These are phyloP conservation scores for Parapristionchus giblindavisi DNA, from an alignment of 2,888 invertebrate species.

Conservation along the genomic window DNA sequence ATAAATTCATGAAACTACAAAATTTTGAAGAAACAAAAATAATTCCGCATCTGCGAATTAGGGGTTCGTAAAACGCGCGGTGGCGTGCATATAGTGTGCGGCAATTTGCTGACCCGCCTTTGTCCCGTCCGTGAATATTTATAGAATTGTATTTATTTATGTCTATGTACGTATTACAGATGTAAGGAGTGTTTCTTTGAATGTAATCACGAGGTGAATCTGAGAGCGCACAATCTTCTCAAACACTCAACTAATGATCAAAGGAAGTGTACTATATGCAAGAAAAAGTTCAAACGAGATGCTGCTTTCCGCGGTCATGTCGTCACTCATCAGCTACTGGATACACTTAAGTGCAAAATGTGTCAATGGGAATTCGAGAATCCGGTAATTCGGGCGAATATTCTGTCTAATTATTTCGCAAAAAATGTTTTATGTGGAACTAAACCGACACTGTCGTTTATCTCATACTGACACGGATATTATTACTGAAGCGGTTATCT, in stretches of 20 bases:
- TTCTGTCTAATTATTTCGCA: neutral
- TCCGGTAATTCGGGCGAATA: neutral
- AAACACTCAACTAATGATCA: constrained; percentile 32
- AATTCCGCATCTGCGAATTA: no score
- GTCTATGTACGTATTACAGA: no score
- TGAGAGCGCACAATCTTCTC: constrained; percentile 40
- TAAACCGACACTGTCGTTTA: constrained; percentile 43
- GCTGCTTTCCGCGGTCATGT: constrained; percentile 43
- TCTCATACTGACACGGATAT: constrained; percentile 39
- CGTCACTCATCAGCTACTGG: constrained; percentile 43
- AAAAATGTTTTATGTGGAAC: constrained; percentile 41
- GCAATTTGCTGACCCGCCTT: no score
- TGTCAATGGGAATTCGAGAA: constrained; percentile 45
- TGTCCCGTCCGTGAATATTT: no score
- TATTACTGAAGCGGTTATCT: constrained; percentile 20
- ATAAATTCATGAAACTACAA: no score
- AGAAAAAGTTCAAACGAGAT: constrained; percentile 38
- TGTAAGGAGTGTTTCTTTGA: constrained; percentile 38
- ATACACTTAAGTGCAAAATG: constrained; percentile 43
- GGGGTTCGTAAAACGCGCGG: no score
- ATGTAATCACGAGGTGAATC: constrained; percentile 40
- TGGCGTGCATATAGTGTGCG: no score
- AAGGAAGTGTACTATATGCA: constrained; percentile 31
- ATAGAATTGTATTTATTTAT: neutral
- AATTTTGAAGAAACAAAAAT: no score